Evolutionary conservation across 1,140 invertebrate genomes (phyloP).

Genomic region (Drosophila watanabei): DNA sequence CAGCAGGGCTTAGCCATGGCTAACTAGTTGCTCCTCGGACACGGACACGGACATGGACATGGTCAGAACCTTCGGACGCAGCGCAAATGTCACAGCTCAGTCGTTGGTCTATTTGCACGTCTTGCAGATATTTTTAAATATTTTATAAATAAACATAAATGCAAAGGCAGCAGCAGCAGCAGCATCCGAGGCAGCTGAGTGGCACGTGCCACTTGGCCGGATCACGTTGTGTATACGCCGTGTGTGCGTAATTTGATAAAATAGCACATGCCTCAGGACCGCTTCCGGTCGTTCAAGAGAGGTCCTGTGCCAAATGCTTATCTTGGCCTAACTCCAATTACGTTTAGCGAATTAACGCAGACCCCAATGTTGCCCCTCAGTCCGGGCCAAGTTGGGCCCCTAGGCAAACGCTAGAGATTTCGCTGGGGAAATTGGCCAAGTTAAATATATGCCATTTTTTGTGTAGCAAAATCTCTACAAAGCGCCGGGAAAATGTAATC

Average conservation of each 20-base stretch:
- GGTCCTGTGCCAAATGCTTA: slow-evolving; percentile 32
- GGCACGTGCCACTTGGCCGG: slow-evolving; percentile 52
- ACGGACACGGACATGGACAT: not conserved
- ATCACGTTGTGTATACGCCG: slow-evolving; percentile 59
- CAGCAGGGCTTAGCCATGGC: slow-evolving; percentile 12
- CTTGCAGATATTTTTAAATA: slow-evolving; percentile 76
- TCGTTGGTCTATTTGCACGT: slow-evolving; percentile 68
- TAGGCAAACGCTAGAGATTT: slow-evolving; percentile 20
- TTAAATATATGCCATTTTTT: slow-evolving; percentile 53
- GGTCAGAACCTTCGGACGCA: not conserved
- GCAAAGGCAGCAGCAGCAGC: slow-evolving; percentile 34
- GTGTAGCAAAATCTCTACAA: slow-evolving; percentile 30
- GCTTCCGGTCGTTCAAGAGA: slow-evolving; percentile 4
- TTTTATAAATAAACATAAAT: slow-evolving; percentile 80
- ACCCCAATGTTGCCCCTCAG: not conserved
- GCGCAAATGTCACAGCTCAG: slow-evolving; percentile 60
- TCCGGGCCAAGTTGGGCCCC: slow-evolving; percentile 18
- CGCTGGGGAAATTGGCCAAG: slow-evolving; percentile 36
- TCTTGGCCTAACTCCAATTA: slow-evolving; percentile 60
- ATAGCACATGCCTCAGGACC: slow-evolving; percentile 31
- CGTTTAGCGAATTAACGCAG: slow-evolving; percentile 54
- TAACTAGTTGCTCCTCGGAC: slow-evolving; percentile 8
- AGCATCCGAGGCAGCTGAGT: no score
- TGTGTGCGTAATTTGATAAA: slow-evolving; percentile 57
- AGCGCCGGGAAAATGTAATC: slow-evolving; percentile 58